Percentiles rank a stretch among this genome's conserved stretches.
Evolutionary conservation across 1,140 invertebrate species (phyloP).

Genomic region (Uloborus diversus): DNA sequence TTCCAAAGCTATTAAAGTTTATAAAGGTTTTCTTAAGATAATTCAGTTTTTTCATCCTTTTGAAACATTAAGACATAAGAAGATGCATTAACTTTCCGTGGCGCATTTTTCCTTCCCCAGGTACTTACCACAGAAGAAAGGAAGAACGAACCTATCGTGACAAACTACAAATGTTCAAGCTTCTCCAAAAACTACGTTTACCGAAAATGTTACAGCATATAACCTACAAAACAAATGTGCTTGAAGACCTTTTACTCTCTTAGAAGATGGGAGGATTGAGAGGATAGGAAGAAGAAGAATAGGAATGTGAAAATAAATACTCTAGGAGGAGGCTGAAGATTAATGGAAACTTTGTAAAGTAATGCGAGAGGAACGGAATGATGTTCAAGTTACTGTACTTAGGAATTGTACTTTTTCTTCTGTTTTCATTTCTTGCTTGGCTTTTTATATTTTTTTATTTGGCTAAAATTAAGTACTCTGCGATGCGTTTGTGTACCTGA

Average conservation of each 20-base stretch:
- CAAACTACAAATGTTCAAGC: constrained; percentile 49
- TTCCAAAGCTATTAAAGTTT: neutral
- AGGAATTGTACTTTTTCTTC: neutral
- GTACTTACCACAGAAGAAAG: neutral
- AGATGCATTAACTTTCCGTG: constrained; percentile 25
- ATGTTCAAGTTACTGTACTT: neutral
- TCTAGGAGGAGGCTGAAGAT: constrained; percentile 19
- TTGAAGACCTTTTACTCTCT: constrained; percentile 35
- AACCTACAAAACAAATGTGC: constrained; percentile 46
- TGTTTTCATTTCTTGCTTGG: no score
- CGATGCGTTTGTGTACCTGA: no score
- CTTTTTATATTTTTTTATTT: no score
- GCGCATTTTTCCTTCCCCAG: constrained; percentile 7
- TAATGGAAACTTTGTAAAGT: constrained; percentile 40
- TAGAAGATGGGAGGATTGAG: neutral
- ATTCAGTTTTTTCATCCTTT: neutral
- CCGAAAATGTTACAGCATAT: constrained; percentile 50
- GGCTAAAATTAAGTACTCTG: no score
- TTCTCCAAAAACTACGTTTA: constrained; percentile 39
- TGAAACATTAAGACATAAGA: constrained; percentile 27
- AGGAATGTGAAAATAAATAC: constrained; percentile 13
- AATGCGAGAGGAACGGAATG: constrained; percentile 20
- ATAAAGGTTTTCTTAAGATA: neutral
- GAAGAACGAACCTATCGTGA: neutral
- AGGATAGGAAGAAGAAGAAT: constrained; percentile 18